Percentiles rank a stretch among this genome's conserved stretches.
Conservation (phyloP, 2,113 vertebrate genomes). For the Numida meleagris region DNA sequence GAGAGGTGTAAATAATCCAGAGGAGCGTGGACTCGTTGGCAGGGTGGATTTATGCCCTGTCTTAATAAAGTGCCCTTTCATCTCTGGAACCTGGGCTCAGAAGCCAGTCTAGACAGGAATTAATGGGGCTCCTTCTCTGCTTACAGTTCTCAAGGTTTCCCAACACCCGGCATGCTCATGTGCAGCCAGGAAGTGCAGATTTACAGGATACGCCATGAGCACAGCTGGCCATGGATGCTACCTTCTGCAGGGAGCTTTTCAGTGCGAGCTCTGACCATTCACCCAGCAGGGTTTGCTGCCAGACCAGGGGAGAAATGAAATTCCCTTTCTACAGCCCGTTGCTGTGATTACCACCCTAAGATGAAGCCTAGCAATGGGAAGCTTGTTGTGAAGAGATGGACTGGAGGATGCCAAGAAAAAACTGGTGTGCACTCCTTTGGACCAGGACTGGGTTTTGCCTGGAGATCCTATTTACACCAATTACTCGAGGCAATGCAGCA, state of each 20-base stretch:
- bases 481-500: neutral
- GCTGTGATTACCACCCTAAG: neutral
- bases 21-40: constrained; percentile 69
- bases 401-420: neutral
- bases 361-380: neutral
- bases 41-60: constrained; percentile 65
- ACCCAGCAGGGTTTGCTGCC: neutral
- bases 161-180: constrained; percentile 5
- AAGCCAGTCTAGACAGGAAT: constrained; percentile 77
- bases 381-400: neutral
- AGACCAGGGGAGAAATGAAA: constrained; percentile 34
- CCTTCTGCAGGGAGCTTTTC: neutral
- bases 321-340: neutral
- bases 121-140: constrained; percentile 56
- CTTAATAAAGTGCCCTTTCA: constrained; percentile 75
- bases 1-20: constrained; percentile 61
- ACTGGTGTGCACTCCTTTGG: neutral
- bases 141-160: constrained; percentile 53
- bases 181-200: neutral
- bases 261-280: neutral
- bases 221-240: neutral
- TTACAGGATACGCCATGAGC: neutral
- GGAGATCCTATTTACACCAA: neutral
- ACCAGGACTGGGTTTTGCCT: neutral
- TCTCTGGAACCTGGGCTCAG: constrained; percentile 63